These are phyloP conservation scores for Lepidurus couesii DNA, from an alignment of 1,140 invertebrate genomes.

Conservation along the genomic window DNA sequence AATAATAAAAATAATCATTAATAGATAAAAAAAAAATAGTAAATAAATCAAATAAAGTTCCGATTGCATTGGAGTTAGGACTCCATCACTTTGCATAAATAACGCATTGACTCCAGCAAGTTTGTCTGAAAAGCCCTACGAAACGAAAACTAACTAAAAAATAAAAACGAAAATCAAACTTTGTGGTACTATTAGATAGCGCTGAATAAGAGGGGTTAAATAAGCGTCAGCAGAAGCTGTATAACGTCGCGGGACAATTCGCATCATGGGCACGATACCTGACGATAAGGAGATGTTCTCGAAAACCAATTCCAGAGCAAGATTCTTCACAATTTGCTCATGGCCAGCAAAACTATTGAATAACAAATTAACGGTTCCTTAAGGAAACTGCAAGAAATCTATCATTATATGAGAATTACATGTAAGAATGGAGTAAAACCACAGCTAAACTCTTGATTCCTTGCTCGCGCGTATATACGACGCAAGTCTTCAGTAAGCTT, in stretches of 20 bases:
- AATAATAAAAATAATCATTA: not conserved
- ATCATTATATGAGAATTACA: constrained; percentile 50
- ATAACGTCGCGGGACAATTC: constrained; percentile 80
- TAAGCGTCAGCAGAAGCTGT: constrained; percentile 93
- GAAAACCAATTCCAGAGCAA: constrained; percentile 80
- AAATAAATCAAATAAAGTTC: constrained; percentile 47
- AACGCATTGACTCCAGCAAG: constrained; percentile 75
- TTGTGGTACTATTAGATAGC: constrained; percentile 63
- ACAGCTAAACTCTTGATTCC: constrained; percentile 92
- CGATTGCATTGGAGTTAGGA: constrained; percentile 85
- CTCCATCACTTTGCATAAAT: constrained; percentile 99
- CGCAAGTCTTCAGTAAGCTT: constrained; percentile 58
- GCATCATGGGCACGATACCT: constrained; percentile 91
- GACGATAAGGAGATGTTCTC: constrained; percentile 94
- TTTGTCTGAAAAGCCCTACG: constrained; percentile 69
- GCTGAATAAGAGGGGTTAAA: constrained; percentile 89
- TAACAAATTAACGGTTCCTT: constrained; percentile 30
- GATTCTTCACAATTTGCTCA: constrained; percentile 70
- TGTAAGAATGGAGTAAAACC: constrained; percentile 90
- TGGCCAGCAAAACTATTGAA: constrained; percentile 66
- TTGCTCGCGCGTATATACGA: constrained; percentile 54
- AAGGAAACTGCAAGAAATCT: not conserved
- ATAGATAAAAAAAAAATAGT: constrained; percentile 24
- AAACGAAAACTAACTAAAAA: constrained; percentile 31
- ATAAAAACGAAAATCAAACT: not conserved